Conservation (phyloP, 2,888 invertebrate species). For the Fabriciana adippe region DNA sequence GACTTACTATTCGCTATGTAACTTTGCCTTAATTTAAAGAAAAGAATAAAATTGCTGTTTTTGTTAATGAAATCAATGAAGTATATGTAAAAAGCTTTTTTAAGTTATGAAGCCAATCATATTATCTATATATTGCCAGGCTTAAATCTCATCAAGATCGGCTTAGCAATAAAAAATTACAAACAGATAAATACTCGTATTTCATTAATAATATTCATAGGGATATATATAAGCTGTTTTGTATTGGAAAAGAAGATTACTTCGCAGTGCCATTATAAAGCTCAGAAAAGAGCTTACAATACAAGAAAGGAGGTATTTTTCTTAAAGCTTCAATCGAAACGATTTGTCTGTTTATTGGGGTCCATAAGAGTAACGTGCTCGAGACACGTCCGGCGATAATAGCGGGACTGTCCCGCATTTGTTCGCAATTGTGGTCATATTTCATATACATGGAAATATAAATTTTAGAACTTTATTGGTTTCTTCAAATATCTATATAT, state of each 20-base stretch:
- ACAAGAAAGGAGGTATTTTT: slow-evolving; percentile 7
- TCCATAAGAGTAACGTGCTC: slow-evolving; percentile 58
- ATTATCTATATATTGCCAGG: no score
- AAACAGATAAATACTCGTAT: no score
- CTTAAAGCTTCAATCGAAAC: slow-evolving; percentile 30
- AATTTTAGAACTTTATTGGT: neutral
- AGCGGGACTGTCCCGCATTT: slow-evolving; percentile 63
- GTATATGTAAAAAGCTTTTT: no score
- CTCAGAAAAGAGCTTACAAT: slow-evolving; percentile 1
- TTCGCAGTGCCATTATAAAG: slow-evolving; percentile 2
- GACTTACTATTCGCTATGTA: no score
- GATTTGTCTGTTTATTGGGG: slow-evolving; percentile 59
- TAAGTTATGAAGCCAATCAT: no score
- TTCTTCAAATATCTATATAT: no score
- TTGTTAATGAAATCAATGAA: no score
- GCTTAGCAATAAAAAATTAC: no score
- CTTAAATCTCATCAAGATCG: no score
- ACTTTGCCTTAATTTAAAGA: no score
- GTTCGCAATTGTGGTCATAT: slow-evolving; percentile 44
- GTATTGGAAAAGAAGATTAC: slow-evolving; percentile 7
- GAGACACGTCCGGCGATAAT: slow-evolving; percentile 55
- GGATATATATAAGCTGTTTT: neutral
- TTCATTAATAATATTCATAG: no score
- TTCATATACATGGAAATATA: neutral
- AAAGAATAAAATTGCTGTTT: no score